phyloP scores from a whole-genome alignment of 2,888 invertebrate species.

The Cephus sareptanus region DNA sequence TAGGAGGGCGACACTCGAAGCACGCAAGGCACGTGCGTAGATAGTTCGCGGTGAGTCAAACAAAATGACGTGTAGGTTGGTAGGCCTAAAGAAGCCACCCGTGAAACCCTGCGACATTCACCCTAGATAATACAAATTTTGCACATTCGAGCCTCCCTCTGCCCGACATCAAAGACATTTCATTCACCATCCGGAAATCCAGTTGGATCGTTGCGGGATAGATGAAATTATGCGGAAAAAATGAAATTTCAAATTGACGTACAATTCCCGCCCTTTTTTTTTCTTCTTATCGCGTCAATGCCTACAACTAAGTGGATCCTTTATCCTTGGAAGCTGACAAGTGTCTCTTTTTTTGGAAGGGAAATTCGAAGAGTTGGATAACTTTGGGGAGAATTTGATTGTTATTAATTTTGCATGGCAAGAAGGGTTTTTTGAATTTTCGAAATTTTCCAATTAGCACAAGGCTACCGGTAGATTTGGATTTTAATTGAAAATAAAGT shows the following conservation, averaged over 20 bases:
- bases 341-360: neutral
- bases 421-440: neutral
- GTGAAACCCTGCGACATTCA: neutral
- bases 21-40: neutral
- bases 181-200: neutral
- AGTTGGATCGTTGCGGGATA: neutral
- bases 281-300: neutral
- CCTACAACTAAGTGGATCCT: neutral
- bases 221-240: neutral
- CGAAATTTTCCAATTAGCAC: neutral
- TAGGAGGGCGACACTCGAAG: neutral
- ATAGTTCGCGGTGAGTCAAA: neutral
- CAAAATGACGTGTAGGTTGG: neutral
- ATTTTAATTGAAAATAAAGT: neutral
- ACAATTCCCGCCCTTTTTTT: neutral
- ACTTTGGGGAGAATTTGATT: too few relatives aligned
- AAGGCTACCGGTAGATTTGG: neutral
- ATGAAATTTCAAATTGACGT: neutral
- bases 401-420: too few relatives aligned
- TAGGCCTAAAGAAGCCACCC: neutral
- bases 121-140: neutral
- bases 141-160: neutral
- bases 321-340: neutral
- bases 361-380: too few relatives aligned
- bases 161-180: neutral